Percentiles rank a stretch among this genome's conserved stretches.
phyloP scores from a whole-genome alignment of 2,888 invertebrate species.

The Euclidia mi region DNA sequence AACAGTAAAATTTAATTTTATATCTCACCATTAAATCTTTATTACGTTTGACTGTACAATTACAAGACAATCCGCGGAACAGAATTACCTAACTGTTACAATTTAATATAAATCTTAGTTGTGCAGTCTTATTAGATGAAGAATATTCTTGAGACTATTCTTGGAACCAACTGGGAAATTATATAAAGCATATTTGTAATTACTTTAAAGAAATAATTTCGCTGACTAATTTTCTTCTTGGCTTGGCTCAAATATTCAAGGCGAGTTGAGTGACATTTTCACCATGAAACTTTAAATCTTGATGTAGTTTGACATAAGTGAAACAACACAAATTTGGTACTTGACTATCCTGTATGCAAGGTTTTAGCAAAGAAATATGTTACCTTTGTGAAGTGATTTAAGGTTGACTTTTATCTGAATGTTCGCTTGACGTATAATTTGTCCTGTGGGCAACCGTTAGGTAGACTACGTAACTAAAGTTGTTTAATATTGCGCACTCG shows the following conservation, averaged over 20 bases:
- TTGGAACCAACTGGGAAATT: constrained; percentile 47
- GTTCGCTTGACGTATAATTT: constrained; percentile 24
- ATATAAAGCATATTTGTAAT: constrained; percentile 48
- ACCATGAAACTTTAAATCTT: constrained; percentile 31
- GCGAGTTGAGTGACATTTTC: constrained; percentile 11
- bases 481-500: constrained; percentile 41
- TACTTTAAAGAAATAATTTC: constrained; percentile 39
- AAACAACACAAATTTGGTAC: constrained; percentile 34
- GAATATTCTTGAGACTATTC: constrained; percentile 27
- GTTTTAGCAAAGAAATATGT: neutral
- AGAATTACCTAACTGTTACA: constrained; percentile 17
- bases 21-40: neutral
- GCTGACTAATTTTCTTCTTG: constrained; percentile 32
- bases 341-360: constrained; percentile 1
- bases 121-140: constrained; percentile 29
- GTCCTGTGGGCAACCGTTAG: constrained; percentile 35
- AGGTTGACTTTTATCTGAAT: constrained; percentile 25
- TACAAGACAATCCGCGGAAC: constrained; percentile 12
- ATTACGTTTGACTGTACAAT: constrained; percentile 1
- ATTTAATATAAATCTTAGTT: constrained; percentile 26
- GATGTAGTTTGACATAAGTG: constrained; percentile 24
- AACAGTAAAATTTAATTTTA: constrained; percentile 14
- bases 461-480: constrained; percentile 35
- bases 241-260: constrained; percentile 23
- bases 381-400: constrained; percentile 7